Conservation (phyloP, 1,140 invertebrate species). For the Sycophaga agraensis region DNA sequence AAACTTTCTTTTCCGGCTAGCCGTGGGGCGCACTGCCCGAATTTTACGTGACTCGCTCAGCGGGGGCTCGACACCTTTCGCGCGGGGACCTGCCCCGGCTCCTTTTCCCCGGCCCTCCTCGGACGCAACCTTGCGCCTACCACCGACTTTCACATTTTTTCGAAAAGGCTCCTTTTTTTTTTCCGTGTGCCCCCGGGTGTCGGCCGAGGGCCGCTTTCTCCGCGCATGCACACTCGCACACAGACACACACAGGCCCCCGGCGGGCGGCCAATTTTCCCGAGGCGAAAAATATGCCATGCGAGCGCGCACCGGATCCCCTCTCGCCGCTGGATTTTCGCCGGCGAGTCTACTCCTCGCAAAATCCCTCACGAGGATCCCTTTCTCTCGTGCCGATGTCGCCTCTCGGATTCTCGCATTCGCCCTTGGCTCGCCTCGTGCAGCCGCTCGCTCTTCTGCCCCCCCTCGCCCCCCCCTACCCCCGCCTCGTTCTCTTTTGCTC, state of each 20-base stretch:
- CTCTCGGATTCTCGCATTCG: background rate
- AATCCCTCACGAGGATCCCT: slow-evolving; percentile 31
- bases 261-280: slow-evolving; percentile 12
- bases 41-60: slow-evolving; percentile 43
- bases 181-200: background rate
- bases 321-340: slow-evolving; percentile 32
- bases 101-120: background rate
- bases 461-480: background rate
- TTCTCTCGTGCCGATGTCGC: background rate
- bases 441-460: background rate
- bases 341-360: slow-evolving; percentile 32
- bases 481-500: background rate
- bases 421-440: background rate
- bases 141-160: slow-evolving; percentile 53
- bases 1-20: slow-evolving; percentile 27
- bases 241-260: no score
- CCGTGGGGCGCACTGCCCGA: slow-evolving; percentile 23
- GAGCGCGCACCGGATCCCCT: no score
- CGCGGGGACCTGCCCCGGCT: background rate
- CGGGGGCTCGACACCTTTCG: slow-evolving; percentile 40
- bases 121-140: slow-evolving; percentile 25
- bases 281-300: slow-evolving; percentile 11
- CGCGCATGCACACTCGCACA: slow-evolving; percentile 32
- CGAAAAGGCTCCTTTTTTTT: slow-evolving; percentile 37
- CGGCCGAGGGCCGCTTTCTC: slow-evolving; percentile 7